Conservation (phyloP, 2,888 invertebrate genomes). For the Margaritifera margaritifera region DNA sequence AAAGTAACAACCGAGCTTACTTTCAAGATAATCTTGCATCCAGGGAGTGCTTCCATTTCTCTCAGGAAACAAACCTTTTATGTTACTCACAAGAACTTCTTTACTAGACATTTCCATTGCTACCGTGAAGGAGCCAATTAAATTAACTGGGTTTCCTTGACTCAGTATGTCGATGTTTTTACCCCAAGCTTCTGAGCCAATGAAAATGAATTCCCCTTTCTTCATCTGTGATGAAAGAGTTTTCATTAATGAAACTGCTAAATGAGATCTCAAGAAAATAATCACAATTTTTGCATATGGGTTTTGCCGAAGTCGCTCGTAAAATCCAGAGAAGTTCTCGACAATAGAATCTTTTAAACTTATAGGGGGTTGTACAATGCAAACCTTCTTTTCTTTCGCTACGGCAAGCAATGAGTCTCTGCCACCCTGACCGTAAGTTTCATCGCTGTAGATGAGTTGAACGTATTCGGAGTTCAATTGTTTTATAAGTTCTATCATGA, state of each 20-base stretch:
- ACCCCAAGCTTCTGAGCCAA: slow-evolving; percentile 26
- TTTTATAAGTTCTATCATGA: background rate
- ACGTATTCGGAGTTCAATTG: background rate
- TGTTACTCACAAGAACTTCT: slow-evolving; percentile 6
- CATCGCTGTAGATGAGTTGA: background rate
- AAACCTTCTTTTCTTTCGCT: slow-evolving; percentile 2
- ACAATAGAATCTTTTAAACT: slow-evolving; percentile 4
- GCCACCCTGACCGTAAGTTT: background rate
- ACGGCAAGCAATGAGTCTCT: background rate
- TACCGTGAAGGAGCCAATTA: slow-evolving; percentile 10
- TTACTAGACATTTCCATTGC: slow-evolving; percentile 8
- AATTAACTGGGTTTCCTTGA: background rate
- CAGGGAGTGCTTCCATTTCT: slow-evolving; percentile 9
- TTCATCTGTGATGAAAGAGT: slow-evolving; percentile 3
- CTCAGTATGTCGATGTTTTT: background rate
- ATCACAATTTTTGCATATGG: slow-evolving; percentile 18
- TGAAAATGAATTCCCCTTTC: slow-evolving; percentile 19
- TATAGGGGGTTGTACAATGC: slow-evolving; percentile 10
- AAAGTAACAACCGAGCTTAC: slow-evolving; percentile 10
- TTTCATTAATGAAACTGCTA: background rate
- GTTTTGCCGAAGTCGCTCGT: slow-evolving; percentile 4
- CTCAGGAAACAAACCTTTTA: background rate
- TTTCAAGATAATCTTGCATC: slow-evolving; percentile 7
- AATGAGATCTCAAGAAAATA: slow-evolving; percentile 10
- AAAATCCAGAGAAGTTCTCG: slow-evolving; percentile 4